A percentile compares a stretch with the other conserved stretches of the same genome.
phyloP scores from a whole-genome alignment of 2,113 vertebrate species.

The Pristiophorus japonicus region DNA sequence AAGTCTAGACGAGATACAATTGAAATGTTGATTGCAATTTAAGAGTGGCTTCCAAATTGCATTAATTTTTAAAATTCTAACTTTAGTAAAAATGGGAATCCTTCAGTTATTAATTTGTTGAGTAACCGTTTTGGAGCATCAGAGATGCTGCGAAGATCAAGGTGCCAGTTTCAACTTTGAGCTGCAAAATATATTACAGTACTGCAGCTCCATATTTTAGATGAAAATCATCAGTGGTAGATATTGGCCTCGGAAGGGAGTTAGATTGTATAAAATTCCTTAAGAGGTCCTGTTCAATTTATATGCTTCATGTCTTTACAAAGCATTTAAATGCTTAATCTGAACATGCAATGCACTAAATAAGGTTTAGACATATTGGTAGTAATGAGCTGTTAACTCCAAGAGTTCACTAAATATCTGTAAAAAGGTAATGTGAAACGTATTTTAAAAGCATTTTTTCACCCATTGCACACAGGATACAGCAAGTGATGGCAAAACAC shows the following conservation, averaged over 20 bases:
- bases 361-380: background rate
- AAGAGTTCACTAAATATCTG: background rate
- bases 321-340: background rate
- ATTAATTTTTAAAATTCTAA: background rate
- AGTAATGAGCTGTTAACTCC: background rate
- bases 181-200: background rate
- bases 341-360: background rate
- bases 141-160: background rate
- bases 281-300: background rate
- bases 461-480: background rate
- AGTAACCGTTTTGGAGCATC: background rate
- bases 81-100: background rate
- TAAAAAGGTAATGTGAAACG: background rate
- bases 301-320: background rate
- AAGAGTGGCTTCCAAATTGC: background rate
- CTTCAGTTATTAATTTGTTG: background rate
- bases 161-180: background rate
- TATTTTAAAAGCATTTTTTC: background rate
- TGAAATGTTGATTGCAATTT: background rate
- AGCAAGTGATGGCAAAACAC: background rate
- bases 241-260: background rate
- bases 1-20: background rate
- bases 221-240: background rate
- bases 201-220: background rate
- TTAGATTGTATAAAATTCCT: background rate